These are phyloP conservation scores for Metridium senile DNA, from an alignment of 92 coral and sea anemone genomes.

Conservation along the genomic window DNA sequence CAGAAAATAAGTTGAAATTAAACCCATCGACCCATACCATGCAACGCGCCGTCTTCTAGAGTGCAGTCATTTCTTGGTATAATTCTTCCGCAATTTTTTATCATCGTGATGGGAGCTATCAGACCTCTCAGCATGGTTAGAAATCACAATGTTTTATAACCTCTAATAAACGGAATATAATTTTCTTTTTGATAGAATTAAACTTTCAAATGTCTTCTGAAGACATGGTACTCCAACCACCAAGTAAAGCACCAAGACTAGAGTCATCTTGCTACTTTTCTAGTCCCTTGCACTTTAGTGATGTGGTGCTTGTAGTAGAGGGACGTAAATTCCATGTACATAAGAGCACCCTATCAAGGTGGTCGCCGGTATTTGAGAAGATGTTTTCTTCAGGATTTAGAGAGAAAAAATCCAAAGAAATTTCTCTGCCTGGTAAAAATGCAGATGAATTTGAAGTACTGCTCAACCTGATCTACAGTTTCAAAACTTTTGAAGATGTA, in stretches of 20 bases:
- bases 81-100: too few relatives aligned
- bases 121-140: too few relatives aligned
- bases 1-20: too few relatives aligned
- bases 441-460: constrained; percentile 2
- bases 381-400: constrained; percentile 49
- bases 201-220: neutral
- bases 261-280: neutral
- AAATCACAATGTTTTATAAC: too few relatives aligned
- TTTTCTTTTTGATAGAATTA: too few relatives aligned
- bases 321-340: constrained; percentile 70
- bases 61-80: too few relatives aligned
- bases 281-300: constrained; percentile 70
- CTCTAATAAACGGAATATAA: too few relatives aligned
- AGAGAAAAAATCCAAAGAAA: constrained; percentile 1
- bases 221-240: neutral
- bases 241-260: neutral
- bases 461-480: neutral
- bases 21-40: too few relatives aligned
- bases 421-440: neutral
- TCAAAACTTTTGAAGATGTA: neutral
- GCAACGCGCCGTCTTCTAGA: too few relatives aligned
- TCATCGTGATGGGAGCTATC: too few relatives aligned
- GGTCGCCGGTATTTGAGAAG: constrained; percentile 83
- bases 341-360: constrained; percentile 74
- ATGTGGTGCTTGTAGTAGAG: constrained; percentile 62